phyloP scores from a whole-genome alignment of 1,140 invertebrate species.

The Eupristina koningsbergeri region DNA sequence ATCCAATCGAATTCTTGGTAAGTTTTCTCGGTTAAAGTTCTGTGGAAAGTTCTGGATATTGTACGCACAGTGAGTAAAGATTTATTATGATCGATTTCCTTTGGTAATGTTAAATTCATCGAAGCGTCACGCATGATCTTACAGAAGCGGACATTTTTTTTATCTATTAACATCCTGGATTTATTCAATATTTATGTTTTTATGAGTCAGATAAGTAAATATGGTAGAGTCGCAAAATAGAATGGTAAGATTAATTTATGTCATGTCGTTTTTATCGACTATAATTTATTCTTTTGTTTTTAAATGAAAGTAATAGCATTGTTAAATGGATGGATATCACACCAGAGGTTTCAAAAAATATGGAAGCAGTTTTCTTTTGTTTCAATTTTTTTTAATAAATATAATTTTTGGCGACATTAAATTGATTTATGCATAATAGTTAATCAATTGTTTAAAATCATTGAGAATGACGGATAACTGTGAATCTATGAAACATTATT shows the following conservation, averaged over 20 bases:
- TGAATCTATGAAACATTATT: too few species aligned
- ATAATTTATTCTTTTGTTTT: background rate
- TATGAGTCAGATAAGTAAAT: background rate
- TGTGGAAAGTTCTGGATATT: conserved; percentile 5
- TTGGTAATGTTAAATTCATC: conserved; percentile 1
- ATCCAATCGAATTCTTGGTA: background rate
- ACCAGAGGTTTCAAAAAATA: too few species aligned
- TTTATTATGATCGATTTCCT: conserved; percentile 34
- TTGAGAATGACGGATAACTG: too few species aligned
- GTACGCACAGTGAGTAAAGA: conserved; percentile 8
- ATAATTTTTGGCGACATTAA: too few species aligned
- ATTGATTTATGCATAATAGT: too few species aligned
- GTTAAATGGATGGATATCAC: background rate
- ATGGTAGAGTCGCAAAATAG: background rate
- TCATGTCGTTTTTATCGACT: background rate
- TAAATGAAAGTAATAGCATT: background rate
- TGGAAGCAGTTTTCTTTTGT: too few species aligned
- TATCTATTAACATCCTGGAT: background rate
- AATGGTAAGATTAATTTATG: background rate
- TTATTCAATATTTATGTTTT: background rate
- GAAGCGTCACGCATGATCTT: background rate
- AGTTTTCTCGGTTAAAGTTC: conserved; percentile 12
- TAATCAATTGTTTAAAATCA: too few species aligned
- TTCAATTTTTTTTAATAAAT: too few species aligned
- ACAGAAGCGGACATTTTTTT: background rate